Conservation (phyloP, 2,888 invertebrate species). For the Apotomis capreana region DNA sequence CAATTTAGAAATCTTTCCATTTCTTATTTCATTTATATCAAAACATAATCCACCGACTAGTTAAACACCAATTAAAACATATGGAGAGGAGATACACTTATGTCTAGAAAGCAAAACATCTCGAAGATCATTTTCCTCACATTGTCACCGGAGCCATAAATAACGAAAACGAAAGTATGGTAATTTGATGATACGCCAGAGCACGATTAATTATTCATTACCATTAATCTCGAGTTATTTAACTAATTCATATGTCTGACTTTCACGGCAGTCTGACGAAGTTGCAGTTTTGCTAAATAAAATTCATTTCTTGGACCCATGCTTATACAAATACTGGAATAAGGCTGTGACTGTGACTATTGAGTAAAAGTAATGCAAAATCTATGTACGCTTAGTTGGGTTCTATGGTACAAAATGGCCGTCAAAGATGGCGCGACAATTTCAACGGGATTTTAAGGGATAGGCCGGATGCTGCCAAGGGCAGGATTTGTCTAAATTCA, state of each 20-base stretch:
- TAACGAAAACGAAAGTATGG: conserved; percentile 60
- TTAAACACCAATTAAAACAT: too few relatives aligned
- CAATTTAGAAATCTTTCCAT: too few relatives aligned
- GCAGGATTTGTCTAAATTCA: neutral
- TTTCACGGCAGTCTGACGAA: conserved; percentile 24
- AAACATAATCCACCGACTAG: too few relatives aligned
- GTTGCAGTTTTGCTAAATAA: conserved; percentile 8
- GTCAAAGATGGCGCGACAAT: neutral
- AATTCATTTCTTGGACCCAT: neutral
- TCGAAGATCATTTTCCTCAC: conserved; percentile 17
- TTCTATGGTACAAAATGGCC: neutral
- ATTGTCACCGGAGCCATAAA: conserved; percentile 46
- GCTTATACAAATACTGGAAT: neutral
- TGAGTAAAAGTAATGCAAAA: too few relatives aligned
- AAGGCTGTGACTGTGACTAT: too few relatives aligned
- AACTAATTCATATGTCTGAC: conserved; percentile 13
- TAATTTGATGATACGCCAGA: conserved; percentile 45
- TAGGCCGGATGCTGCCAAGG: conserved; percentile 5
- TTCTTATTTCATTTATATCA: too few relatives aligned
- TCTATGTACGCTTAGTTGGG: too few relatives aligned
- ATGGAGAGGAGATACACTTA: neutral
- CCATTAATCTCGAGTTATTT: conserved; percentile 45
- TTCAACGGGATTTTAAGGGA: neutral
- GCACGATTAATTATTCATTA: conserved; percentile 55
- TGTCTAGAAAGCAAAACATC: conserved; percentile 26